Base-by-base conservation (phyloP, 2,113 vertebrate species). In the Pogona vitticeps region DNA sequence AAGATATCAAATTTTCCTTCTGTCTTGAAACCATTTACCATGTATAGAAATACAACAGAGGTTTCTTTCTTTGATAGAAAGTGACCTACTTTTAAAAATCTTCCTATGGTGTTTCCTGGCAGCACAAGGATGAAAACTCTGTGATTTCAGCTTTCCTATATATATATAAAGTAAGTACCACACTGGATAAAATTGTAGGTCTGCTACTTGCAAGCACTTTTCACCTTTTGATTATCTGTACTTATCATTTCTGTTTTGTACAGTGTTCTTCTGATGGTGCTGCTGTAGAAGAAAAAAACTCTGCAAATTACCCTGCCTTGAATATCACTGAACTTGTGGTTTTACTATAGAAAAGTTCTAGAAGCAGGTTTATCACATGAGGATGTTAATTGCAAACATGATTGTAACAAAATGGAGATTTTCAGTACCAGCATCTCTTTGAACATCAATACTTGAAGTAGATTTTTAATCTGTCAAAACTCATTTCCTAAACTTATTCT, bases 61-160 rank as follows among this genome's bases (percentile, higher is more conserved):
- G 17, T 20, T 75, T 65, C 85, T 81, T 82, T 87, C 72, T 67
- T 75, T 65, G 75, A 81, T 13, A 86, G 40, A 52, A 59, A 65
- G n/a, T 86, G 58, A 67, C 71, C 71, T 85, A 77, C 61, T 77
- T 86, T 81, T 33, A 76, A 81, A 81, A 81, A 76, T 82, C 9
- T 52, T 86, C 23, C 70, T 87, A 36, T 67, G 70, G 56, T 38
- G 10, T 81, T 81, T 67, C 59, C 59, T 65, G 59, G 79, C 75
- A 87, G 65, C 38, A 31, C 31, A 65, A 65, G 72, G 65, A 85
- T 71, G 61, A 65, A 80, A 81, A 86, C 15, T 28, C 58, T 26
- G 20, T 33, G 23, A 86, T 52, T 81, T 81, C 40, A 81, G 36
- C 20, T 59, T 33, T 36, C 42, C n/a, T 68, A n/a, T 52, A 68